phyloP scores from a whole-genome alignment of 2,888 invertebrate genomes.

The Meganola albula region DNA sequence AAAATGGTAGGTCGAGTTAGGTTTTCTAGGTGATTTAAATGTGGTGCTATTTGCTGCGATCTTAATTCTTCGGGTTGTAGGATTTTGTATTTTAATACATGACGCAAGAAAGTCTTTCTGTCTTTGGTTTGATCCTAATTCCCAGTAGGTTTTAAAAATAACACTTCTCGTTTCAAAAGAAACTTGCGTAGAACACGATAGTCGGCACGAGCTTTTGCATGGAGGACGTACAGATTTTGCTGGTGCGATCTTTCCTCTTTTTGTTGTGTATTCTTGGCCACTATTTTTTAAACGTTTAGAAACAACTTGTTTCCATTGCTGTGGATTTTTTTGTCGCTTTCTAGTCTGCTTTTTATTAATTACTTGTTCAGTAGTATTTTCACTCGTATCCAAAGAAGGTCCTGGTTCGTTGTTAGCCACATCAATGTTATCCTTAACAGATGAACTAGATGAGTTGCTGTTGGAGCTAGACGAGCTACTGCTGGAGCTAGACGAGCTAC shows the following conservation, averaged over 20 bases:
- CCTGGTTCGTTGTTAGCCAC: conserved; percentile 9
- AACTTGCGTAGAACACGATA: conserved; percentile 20
- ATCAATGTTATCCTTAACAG: conserved; percentile 6
- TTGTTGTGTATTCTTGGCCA: conserved; percentile 16
- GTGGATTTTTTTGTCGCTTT: conserved; percentile 17
- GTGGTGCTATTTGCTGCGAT: conserved; percentile 14
- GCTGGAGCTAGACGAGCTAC: conserved; percentile 11
- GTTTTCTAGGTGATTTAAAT: conserved; percentile 18
- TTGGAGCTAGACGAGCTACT: conserved; percentile 5
- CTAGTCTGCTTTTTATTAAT: conserved; percentile 12
- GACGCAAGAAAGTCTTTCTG: conserved; percentile 22
- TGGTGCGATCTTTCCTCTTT: conserved; percentile 15
- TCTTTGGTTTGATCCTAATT: conserved; percentile 16
- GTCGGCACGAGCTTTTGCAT: conserved; percentile 14
- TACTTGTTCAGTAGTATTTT: conserved; percentile 10
- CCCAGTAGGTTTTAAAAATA: conserved; percentile 22
- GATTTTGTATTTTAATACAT: conserved; percentile 16
- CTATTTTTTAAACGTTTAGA: conserved; percentile 19
- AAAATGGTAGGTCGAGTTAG: conserved; percentile 22
- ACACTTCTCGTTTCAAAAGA: conserved; percentile 16
- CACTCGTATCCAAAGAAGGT: conserved; percentile 9
- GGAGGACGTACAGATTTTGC: conserved; percentile 20
- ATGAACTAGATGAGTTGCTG: conserved; percentile 9
- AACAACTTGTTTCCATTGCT: conserved; percentile 17
- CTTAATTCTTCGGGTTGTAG: conserved; percentile 19